Evolutionary conservation across 2,888 invertebrate species (phyloP).

Genomic region (Nemoura dubitans): DNA sequence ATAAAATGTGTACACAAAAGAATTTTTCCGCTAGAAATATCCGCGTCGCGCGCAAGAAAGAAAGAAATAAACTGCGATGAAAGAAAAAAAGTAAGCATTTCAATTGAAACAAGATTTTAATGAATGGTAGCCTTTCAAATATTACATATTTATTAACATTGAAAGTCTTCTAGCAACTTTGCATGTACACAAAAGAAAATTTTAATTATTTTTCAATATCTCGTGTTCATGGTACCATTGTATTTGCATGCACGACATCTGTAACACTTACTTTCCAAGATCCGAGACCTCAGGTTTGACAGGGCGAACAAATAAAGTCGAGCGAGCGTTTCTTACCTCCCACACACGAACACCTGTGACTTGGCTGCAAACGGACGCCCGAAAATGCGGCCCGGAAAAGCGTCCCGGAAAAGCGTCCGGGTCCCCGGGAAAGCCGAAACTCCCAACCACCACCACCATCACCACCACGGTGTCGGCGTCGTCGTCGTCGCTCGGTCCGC

Average conservation of each 20-base stretch:
- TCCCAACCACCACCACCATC: neutral
- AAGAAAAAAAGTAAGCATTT: neutral
- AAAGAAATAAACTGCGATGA: neutral
- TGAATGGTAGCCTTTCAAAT: neutral
- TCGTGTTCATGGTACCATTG: neutral
- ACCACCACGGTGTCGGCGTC: neutral
- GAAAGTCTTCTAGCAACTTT: neutral
- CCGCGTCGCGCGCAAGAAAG: neutral
- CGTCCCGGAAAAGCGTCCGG: neutral
- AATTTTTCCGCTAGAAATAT: neutral
- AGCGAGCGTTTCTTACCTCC: neutral
- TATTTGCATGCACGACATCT: neutral
- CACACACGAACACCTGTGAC: neutral
- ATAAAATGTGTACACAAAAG: neutral
- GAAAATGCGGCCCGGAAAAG: neutral
- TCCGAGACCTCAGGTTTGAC: neutral
- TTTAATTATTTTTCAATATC: neutral
- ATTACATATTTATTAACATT: neutral
- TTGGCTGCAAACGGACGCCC: neutral
- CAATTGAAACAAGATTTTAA: constrained; percentile 12
- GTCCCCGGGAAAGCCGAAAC: neutral
- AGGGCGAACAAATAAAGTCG: neutral
- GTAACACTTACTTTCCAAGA: neutral
- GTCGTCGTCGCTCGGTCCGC: neutral
- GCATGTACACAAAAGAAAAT: neutral